A percentile compares a stretch with the other conserved stretches of the same genome.
These are phyloP conservation scores for Pecten maximus DNA, from an alignment of 2,888 invertebrate species.

Conservation along the genomic window DNA sequence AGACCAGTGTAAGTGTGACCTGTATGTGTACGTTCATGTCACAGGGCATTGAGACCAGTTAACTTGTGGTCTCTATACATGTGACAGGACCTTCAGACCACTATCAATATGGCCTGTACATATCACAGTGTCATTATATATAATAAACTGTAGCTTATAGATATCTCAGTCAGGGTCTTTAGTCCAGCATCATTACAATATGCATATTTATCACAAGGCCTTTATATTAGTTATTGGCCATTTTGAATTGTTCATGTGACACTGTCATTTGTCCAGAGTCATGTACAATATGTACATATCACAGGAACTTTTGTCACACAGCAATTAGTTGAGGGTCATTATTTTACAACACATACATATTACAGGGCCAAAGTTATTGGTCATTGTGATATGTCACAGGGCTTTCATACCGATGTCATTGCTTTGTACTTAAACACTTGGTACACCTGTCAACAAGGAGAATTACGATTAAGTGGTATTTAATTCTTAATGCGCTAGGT, in stretches of 20 bases:
- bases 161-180: too few relatives aligned
- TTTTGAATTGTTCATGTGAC: too few relatives aligned
- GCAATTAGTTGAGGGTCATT: too few relatives aligned
- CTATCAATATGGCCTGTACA: neutral
- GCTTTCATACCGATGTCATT: neutral
- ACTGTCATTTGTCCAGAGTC: neutral
- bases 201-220: too few relatives aligned
- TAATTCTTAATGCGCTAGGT: neutral
- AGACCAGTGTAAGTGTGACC: neutral
- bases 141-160: too few relatives aligned
- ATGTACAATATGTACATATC: neutral
- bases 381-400: neutral
- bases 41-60: neutral
- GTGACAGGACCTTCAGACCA: neutral
- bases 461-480: conserved; percentile 2
- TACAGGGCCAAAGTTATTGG: too few relatives aligned
- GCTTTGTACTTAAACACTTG: neutral
- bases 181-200: too few relatives aligned
- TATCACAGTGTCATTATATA: neutral
- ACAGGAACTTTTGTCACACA: too few relatives aligned
- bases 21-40: neutral
- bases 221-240: too few relatives aligned
- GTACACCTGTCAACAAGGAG: neutral
- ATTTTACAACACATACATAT: too few relatives aligned
- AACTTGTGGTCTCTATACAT: neutral